A percentile compares a stretch with the other conserved stretches of the same genome.
These are phyloP conservation scores for Mastigias papua DNA, from an alignment of 30 jellyfish, hydroid and myxozoan genomes.

Conservation along the genomic window DNA sequence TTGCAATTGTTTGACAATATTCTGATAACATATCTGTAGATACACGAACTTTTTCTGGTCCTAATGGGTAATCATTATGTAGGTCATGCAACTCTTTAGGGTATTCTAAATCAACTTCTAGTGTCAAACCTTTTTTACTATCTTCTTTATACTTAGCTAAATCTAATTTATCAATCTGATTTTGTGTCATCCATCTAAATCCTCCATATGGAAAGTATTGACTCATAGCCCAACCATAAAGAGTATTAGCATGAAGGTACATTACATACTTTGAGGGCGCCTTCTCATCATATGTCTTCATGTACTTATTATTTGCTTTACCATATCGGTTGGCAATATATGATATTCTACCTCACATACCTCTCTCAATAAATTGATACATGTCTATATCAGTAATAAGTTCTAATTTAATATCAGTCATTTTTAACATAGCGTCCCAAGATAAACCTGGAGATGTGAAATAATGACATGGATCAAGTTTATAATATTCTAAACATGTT, in stretches of 20 bases:
- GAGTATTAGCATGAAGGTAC: constrained; percentile 85
- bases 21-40: constrained; percentile 45
- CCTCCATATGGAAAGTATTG: constrained; percentile 76
- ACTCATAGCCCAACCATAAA: constrained; percentile 84
- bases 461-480: constrained; percentile 58
- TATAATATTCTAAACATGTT: constrained; percentile 29
- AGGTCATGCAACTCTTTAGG: constrained; percentile 67
- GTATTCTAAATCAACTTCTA: constrained; percentile 74
- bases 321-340: constrained; percentile 50
- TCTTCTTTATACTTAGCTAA: neutral
- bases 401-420: constrained; percentile 46
- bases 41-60: constrained; percentile 64
- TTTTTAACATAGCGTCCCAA: constrained; percentile 55
- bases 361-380: constrained; percentile 46
- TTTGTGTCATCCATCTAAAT: constrained; percentile 67
- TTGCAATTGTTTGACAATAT: neutral
- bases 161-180: constrained; percentile 19
- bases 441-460: constrained; percentile 75
- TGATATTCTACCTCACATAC: constrained; percentile 63
- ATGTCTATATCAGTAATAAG: constrained; percentile 41
- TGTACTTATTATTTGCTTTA: constrained; percentile 46
- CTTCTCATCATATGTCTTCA: constrained; percentile 12
- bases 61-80: constrained; percentile 82
- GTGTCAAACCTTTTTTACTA: constrained; percentile 44
- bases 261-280: constrained; percentile 37